A percentile compares a stretch with the other conserved stretches of the same genome.
Evolutionary conservation across 2,888 invertebrate genomes (phyloP).

Genomic region (Pammene fasciana): DNA sequence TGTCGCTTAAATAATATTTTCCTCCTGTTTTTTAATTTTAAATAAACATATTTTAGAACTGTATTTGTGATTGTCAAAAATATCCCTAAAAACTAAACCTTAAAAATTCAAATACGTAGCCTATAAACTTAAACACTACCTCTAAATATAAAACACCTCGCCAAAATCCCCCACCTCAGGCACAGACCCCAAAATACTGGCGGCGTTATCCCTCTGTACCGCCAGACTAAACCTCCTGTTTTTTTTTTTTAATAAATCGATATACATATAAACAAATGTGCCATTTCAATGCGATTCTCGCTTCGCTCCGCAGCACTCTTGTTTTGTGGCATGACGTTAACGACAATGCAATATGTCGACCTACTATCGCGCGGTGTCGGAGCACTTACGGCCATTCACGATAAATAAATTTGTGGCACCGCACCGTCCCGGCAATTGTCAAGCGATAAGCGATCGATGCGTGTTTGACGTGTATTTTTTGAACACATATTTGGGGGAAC

Average conservation of each 20-base stretch:
- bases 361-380: constrained; percentile 1
- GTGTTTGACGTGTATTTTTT: neutral
- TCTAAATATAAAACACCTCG: too few species aligned
- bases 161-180: too few species aligned
- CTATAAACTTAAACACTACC: too few species aligned
- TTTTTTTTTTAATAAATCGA: neutral
- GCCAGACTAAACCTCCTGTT: too few species aligned
- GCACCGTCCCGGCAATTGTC: constrained; percentile 1
- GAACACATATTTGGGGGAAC: neutral
- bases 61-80: too few species aligned
- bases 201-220: too few species aligned
- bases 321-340: constrained; percentile 29
- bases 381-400: constrained; percentile 18
- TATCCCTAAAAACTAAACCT: too few species aligned
- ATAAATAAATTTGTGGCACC: constrained; percentile 13
- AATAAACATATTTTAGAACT: neutral
- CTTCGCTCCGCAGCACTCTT: constrained; percentile 10
- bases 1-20: too few species aligned
- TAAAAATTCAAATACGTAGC: too few species aligned
- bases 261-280: neutral
- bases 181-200: too few species aligned
- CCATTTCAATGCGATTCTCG: constrained; percentile 8
- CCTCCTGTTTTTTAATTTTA: neutral
- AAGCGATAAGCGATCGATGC: constrained; percentile 7
- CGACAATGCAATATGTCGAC: constrained; percentile 34